Percentiles rank a stretch among this genome's conserved stretches.
Conservation (phyloP, 1,140 invertebrate genomes). For the Trichonephila clavipes region DNA sequence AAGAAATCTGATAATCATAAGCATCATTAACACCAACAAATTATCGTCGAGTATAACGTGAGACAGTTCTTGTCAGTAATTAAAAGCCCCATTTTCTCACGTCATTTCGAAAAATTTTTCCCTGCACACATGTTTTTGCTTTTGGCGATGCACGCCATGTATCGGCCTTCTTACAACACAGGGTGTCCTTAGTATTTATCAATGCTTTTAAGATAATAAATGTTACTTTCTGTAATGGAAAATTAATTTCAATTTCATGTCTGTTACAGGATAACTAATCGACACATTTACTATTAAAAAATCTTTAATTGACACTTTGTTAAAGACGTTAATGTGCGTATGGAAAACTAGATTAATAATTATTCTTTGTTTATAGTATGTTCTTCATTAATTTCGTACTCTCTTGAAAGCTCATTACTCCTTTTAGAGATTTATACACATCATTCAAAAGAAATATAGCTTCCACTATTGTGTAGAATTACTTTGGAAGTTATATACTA, state of each 20-base stretch:
- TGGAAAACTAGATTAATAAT: background rate
- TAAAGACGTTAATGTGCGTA: background rate
- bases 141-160: background rate
- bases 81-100: background rate
- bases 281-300: background rate
- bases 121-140: background rate
- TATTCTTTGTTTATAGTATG: background rate
- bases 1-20: background rate
- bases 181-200: background rate
- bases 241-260: background rate
- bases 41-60: background rate
- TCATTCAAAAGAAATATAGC: too few relatives aligned
- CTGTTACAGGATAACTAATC: background rate
- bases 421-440: too few relatives aligned
- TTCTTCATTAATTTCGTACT: too few relatives aligned
- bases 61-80: background rate
- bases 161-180: background rate
- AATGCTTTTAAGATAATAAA: background rate
- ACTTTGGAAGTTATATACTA: too few relatives aligned
- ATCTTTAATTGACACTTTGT: background rate
- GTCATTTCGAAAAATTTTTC: background rate
- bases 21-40: background rate
- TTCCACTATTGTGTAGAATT: too few relatives aligned
- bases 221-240: background rate
- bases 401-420: too few relatives aligned